phyloP scores from a whole-genome alignment of 2,797 vertebrate species.

The Pangasius sanitwongsei region DNA sequence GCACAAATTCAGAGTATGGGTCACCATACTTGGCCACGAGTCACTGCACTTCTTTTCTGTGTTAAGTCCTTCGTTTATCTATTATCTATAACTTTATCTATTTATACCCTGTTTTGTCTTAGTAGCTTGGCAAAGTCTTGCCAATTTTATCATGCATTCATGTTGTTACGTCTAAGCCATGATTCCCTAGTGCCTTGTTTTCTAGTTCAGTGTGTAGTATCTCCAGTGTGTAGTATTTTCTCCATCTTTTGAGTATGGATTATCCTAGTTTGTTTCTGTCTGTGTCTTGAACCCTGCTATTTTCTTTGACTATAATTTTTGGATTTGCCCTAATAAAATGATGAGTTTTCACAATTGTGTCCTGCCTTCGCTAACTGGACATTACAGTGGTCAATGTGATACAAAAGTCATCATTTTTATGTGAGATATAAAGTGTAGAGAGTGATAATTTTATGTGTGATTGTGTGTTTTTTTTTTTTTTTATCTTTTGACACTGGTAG shows the following conservation, averaged over 20 bases:
- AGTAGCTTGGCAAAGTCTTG: background rate
- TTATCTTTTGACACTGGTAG: background rate
- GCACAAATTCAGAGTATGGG: too few relatives aligned
- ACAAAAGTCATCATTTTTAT: background rate
- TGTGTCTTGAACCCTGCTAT: background rate
- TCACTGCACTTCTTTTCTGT: background rate
- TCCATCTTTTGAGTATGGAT: background rate
- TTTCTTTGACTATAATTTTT: background rate
- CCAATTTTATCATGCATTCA: background rate
- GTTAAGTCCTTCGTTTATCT: background rate
- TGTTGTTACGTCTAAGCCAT: background rate
- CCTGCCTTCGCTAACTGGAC: background rate
- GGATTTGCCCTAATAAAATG: background rate
- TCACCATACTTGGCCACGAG: too few relatives aligned
- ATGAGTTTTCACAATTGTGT: background rate
- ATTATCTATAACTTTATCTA: background rate
- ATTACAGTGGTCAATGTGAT: background rate
- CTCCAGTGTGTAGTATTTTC: background rate
- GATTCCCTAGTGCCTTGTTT: background rate
- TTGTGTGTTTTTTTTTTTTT: background rate
- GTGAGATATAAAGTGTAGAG: background rate
- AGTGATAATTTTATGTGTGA: background rate
- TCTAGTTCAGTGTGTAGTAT: background rate
- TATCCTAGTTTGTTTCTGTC: background rate
- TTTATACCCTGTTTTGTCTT: slow-evolving; percentile 2